Evolutionary conservation across 1,140 invertebrate species (phyloP), one percentile per base, ranked within the genome.

Genomic region (Andrena cerasifolii): DNA sequence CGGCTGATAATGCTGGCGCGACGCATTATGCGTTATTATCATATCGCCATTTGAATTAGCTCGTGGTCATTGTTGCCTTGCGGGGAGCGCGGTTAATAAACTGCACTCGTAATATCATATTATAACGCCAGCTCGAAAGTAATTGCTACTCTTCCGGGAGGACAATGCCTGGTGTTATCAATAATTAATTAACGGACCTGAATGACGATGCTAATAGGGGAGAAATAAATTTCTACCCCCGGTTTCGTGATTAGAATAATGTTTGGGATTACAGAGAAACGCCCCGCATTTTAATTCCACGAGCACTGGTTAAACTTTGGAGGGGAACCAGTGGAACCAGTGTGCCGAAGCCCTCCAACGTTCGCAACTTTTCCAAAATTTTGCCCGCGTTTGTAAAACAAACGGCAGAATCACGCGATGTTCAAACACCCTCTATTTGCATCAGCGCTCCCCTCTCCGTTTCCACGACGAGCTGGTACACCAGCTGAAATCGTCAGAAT

Each of bases 41-140:
- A 21, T 24, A 40, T 61, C 40, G 21, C n/a, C 21, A 24, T 61
- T 36, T 24, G n/a, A 61, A 61, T 61, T 61, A 61, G 21, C 33
- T 59, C 33, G 24, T 1, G 53, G 26, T 61, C n/a, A 61, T 61
- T 61, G 58, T 61, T 61, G 33, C 10, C 3, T 21, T 0, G 33
- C 10, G 21, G 21, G 33, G 21, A 40, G 40, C 58, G 10, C 10
- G 36, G 58, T 61, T 61, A 61, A 61, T 61, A 24, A 40, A 43
- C 33, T 21, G n/a, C 10, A 1, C n/a, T 18, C 33, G 58, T 24
- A 40, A 24, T 43, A 36, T 43, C 21, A 36, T 61, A 61, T 61
- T 40, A 24, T 61, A 61, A 61, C 33, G 58, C 33, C n/a, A 40
- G 7, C 8, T 36, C 7, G 58, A 24, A 61, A 61, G n/a, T 61